These are phyloP conservation scores for Acanthopagrus latus DNA, from an alignment of 2,797 vertebrate genomes.

Conservation along the genomic window DNA sequence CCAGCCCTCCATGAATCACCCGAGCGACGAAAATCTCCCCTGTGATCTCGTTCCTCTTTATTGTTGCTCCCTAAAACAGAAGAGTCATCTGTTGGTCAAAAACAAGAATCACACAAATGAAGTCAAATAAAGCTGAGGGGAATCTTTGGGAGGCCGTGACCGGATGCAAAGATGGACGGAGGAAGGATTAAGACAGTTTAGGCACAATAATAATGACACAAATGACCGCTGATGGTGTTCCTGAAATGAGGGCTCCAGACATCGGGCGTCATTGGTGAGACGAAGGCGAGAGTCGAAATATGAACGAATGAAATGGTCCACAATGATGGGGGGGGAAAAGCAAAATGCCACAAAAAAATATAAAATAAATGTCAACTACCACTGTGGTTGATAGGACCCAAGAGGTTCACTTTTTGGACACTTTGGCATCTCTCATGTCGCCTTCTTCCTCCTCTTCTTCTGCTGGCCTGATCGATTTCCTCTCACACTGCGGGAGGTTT, in stretches of 20 bases:
- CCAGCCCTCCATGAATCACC: slow-evolving; percentile 95
- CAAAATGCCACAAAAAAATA: not conserved
- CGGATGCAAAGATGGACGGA: not conserved
- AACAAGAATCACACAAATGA: not conserved
- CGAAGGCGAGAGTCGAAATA: not conserved
- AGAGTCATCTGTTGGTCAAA: too few species aligned
- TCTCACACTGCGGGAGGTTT: slow-evolving; percentile 17
- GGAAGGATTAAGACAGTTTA: not conserved
- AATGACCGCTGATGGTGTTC: not conserved
- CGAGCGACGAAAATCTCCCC: slow-evolving; percentile 96
- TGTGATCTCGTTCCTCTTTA: slow-evolving; percentile 93
- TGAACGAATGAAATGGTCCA: slow-evolving; percentile 11
- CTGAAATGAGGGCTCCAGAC: not conserved
- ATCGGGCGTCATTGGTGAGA: not conserved
- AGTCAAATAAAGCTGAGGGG: not conserved
- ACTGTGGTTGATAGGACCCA: slow-evolving; percentile 28
- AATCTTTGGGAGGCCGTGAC: not conserved
- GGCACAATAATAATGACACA: not conserved
- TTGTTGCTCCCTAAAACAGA: slow-evolving; percentile 92
- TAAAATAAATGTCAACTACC: slow-evolving; percentile 44
- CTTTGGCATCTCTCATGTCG: slow-evolving; percentile 10
- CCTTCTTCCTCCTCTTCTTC: slow-evolving; percentile 73
- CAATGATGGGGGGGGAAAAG: not conserved
- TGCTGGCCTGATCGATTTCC: slow-evolving; percentile 38
- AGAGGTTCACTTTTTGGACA: slow-evolving; percentile 27